Base-by-base conservation (phyloP, 2,888 invertebrate species). In the Metacarcinus magister region DNA sequence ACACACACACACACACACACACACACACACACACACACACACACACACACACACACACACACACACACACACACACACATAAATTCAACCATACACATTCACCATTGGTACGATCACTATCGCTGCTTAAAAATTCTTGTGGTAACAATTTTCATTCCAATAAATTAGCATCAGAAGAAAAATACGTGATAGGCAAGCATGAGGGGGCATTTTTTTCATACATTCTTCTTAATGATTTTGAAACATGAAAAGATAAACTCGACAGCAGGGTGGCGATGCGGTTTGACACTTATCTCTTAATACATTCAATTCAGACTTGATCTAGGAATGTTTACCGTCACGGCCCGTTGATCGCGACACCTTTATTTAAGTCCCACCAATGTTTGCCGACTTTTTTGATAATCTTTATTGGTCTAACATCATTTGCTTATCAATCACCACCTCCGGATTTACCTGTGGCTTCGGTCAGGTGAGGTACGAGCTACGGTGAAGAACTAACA, bases 11-110 rank as follows among this genome's bases (percentile, higher is more conserved):
- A 54, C 54, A 54, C 54, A 54, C 54, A 54, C 54, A 60, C 60
- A 60, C 60, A 60, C 60, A 60, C 60, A 60, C 60, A 60, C 60
- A 60, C 60, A 60, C 60, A 60, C 60, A 60, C 60, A 60, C 60
- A 60, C 60, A 60, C 19, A 60, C 60, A 60, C 60, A 60, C 60
- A 60, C 60, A 60, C 60, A 60, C 60, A 60, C 19, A 60, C 19
- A 60, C 60, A 60, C 60, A 60, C 19, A 60, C 60, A 60, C 60
- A 60, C 23, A 23, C 60, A 60, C 60, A 54, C 54, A 13, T 19
- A 54, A 13, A 48, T 7, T 2, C 48, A 48, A 48, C 10, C 19
- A 10, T 10, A 54, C 3, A 19, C 54, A 54, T 54, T 54, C 16
- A n/a, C 16, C 54, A 13, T 54, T 13, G 60, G 23, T 23, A 23